Evolutionary conservation across 2,113 vertebrate genomes (phyloP).

Genomic region (Scomber colias): DNA sequence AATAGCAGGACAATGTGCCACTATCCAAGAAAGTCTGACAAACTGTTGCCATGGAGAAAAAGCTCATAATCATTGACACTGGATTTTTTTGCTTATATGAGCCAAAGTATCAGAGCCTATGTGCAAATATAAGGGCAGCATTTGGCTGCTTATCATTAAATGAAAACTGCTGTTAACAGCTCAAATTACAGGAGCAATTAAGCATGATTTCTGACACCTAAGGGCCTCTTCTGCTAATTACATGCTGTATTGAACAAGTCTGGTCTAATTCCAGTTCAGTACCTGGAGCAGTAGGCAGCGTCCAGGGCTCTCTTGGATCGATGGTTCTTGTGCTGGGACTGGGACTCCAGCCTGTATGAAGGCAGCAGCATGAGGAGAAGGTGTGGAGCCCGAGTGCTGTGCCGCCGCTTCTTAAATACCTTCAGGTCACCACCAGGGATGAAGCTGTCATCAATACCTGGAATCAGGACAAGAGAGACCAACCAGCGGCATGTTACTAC

Average conservation of each 20-base stretch:
- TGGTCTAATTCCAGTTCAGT: neutral
- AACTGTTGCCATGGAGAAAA: neutral
- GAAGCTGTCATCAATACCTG: slow-evolving; percentile 85
- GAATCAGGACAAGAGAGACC: slow-evolving; percentile 3
- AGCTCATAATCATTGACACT: neutral
- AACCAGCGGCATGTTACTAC: neutral
- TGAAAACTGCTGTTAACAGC: too few species aligned
- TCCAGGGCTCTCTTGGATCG: slow-evolving; percentile 84
- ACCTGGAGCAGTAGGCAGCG: slow-evolving; percentile 85
- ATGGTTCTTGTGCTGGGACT: slow-evolving; percentile 76
- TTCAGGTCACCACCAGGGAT: slow-evolving; percentile 74
- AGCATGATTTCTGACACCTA: too few species aligned
- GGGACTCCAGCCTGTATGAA: slow-evolving; percentile 83
- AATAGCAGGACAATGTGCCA: too few species aligned
- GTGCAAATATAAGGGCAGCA: too few species aligned
- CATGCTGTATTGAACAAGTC: neutral
- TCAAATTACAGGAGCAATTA: too few species aligned
- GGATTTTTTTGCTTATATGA: too few species aligned
- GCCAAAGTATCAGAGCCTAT: too few species aligned
- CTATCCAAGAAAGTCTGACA: too few species aligned
- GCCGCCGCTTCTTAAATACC: slow-evolving; percentile 67
- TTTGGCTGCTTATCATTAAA: too few species aligned
- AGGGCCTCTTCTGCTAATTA: neutral
- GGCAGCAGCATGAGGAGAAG: slow-evolving; percentile 86
- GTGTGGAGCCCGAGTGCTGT: slow-evolving; percentile 80